Evolutionary conservation across 2,113 vertebrate species (phyloP).

Genomic region (Aleadryas rufinucha): DNA sequence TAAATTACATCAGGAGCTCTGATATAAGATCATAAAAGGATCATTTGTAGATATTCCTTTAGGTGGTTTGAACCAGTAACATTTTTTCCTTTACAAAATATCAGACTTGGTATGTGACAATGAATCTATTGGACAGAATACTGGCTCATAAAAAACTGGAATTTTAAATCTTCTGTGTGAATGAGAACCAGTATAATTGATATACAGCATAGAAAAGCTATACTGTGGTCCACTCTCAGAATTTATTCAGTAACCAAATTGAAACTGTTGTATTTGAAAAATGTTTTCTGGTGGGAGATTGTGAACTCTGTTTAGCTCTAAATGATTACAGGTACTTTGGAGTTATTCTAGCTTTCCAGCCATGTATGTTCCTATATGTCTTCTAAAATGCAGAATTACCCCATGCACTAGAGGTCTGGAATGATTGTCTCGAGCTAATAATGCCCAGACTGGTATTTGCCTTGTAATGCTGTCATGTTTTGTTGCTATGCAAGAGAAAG

Average conservation of each 20-base stretch:
- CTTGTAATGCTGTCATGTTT: constrained; percentile 37
- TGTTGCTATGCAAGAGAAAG: constrained; percentile 50
- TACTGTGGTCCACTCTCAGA: neutral
- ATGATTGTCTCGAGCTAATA: neutral
- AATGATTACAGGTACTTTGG: neutral
- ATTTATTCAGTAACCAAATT: neutral
- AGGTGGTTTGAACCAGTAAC: neutral
- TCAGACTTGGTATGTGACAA: neutral
- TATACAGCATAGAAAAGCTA: neutral
- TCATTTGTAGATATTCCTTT: neutral
- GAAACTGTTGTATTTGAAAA: neutral
- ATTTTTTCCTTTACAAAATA: neutral
- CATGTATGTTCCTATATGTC: neutral
- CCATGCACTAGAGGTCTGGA: neutral
- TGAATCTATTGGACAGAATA: neutral
- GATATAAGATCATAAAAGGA: neutral
- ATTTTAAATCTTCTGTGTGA: neutral
- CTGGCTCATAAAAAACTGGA: neutral
- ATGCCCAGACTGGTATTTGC: constrained; percentile 22
- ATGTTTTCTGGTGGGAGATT: neutral
- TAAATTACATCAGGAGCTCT: neutral
- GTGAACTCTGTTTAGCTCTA: neutral
- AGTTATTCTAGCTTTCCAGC: neutral
- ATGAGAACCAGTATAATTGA: neutral
- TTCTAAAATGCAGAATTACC: neutral